These are phyloP conservation scores for Girardinichthys multiradiatus DNA, from an alignment of 2,113 vertebrate genomes.

Conservation along the genomic window DNA sequence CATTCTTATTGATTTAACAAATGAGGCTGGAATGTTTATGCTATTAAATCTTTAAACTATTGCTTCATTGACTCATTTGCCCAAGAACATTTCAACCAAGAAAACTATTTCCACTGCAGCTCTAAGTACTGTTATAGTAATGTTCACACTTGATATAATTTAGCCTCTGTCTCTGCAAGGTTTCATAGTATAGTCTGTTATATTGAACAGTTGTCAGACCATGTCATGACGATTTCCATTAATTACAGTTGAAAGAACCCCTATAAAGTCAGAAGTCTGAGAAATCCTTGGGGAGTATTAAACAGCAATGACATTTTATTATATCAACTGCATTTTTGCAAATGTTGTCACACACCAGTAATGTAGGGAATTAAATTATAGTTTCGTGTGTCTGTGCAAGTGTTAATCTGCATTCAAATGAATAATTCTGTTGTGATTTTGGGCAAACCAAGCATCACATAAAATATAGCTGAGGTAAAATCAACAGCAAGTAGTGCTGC, in stretches of 20 bases:
- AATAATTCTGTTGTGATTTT: constrained; percentile 45
- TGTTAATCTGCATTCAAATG: constrained; percentile 61
- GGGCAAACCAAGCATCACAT: constrained; percentile 5
- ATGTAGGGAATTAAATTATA: background rate
- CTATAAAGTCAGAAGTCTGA: background rate
- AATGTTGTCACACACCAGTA: constrained; percentile 1
- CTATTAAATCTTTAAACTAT: background rate
- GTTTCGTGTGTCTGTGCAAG: constrained; percentile 47
- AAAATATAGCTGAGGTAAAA: constrained; percentile 5
- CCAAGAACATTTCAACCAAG: background rate
- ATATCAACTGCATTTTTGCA: background rate
- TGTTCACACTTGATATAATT: background rate
- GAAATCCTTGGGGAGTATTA: background rate
- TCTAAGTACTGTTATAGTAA: too few relatives aligned
- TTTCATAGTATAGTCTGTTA: background rate
- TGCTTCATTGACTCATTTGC: background rate
- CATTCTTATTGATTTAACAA: background rate
- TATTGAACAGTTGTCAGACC: background rate
- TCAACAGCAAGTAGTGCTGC: background rate
- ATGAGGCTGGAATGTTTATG: background rate
- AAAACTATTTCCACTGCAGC: background rate
- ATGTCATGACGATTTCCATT: background rate
- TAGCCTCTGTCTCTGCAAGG: background rate
- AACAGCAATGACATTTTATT: background rate
- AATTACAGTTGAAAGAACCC: background rate